These are phyloP conservation scores for Andrena chrysosceles DNA, from an alignment of 2,888 invertebrate genomes.

Conservation along the genomic window DNA sequence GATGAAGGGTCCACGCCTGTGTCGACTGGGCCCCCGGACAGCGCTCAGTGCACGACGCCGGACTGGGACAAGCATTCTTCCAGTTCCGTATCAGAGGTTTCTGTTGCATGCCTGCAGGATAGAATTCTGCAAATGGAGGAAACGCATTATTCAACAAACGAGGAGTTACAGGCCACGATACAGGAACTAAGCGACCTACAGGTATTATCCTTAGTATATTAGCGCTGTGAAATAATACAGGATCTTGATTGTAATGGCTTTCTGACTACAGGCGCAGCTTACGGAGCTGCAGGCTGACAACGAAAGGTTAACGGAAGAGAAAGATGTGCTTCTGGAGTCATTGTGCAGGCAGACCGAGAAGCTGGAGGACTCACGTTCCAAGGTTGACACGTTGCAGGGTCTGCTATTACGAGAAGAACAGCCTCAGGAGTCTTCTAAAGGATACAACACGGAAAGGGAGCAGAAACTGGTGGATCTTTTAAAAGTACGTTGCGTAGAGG, in stretches of 20 bases:
- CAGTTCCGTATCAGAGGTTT: constrained; percentile 94
- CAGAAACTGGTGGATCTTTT: constrained; percentile 94
- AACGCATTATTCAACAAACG: constrained; percentile 94
- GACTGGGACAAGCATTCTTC: constrained; percentile 97
- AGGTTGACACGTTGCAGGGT: constrained; percentile 94
- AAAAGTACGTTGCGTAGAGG: constrained; percentile 86
- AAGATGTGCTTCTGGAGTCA: constrained; percentile 95
- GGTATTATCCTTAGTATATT: constrained; percentile 73
- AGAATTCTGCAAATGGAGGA: constrained; percentile 97
- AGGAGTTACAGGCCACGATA: constrained; percentile 96
- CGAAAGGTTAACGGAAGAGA: constrained; percentile 94
- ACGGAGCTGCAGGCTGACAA: constrained; percentile 95
- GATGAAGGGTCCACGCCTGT: constrained; percentile 70
- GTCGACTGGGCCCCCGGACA: constrained; percentile 79
- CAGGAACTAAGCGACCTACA: constrained; percentile 97
- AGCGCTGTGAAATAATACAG: fast-evolving
- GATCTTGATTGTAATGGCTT: not conserved
- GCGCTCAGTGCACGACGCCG: constrained; percentile 90
- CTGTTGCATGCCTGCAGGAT: constrained; percentile 96
- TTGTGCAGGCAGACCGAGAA: constrained; percentile 96
- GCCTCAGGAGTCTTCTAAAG: constrained; percentile 85
- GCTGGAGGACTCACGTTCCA: constrained; percentile 93
- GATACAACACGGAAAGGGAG: constrained; percentile 90
- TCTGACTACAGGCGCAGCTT: constrained; percentile 88
- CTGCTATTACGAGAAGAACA: constrained; percentile 90